Base-by-base conservation (phyloP, 1,140 invertebrate genomes). In the Hormaphis cornu region DNA sequence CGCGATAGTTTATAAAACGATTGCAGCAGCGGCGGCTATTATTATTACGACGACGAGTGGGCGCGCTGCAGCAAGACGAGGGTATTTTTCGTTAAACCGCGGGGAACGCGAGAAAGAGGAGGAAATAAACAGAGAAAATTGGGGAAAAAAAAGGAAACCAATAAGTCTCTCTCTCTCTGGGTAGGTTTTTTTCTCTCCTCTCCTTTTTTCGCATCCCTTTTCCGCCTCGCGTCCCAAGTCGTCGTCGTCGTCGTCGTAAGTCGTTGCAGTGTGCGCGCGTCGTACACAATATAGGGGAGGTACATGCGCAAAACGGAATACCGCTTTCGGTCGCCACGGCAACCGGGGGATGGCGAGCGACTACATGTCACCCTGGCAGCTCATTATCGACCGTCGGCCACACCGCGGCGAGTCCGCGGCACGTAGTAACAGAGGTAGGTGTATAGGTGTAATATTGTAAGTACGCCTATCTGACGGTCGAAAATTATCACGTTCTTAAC, bases 291-390 rank as follows among this genome's bases (percentile, higher is more conserved):
- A n/a, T n/a, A n/a, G n/a, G 33, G 44, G 48, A 20, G 61, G 61
- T 66, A 48, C 61, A 66, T 66, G 61, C 61, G 61, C 61, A 48
- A 66, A 66, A 48, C 61, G 61, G 7, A 50, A 66, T 66, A 66
- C 44, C 59, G 61, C 61, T 42, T 66, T 30, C 61, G 61, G 61
- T 66, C 24, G 44, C 61, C 30, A 66, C 26, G 42, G 61, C 30
- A 50, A 66, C 61, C 44, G 33, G 50, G 61, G 61, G 61, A 66
- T 50, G 61, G 61, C 44, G 61, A 33, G 61, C 61, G 16, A 66
- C 61, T 66, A 66, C 61, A 66, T 66, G 61, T 66, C 61, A 50
- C 61, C 61, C 61, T 50, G 61, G 61, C 61, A 66, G 61, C 61
- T 66, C 61, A 66, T 66, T 66, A 66, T 66, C 61, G 61, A 66